A percentile compares a stretch with the other conserved stretches of the same genome.
Evolutionary conservation across 1,140 invertebrate species (phyloP).

Genomic region (Hesperophylax magnus): DNA sequence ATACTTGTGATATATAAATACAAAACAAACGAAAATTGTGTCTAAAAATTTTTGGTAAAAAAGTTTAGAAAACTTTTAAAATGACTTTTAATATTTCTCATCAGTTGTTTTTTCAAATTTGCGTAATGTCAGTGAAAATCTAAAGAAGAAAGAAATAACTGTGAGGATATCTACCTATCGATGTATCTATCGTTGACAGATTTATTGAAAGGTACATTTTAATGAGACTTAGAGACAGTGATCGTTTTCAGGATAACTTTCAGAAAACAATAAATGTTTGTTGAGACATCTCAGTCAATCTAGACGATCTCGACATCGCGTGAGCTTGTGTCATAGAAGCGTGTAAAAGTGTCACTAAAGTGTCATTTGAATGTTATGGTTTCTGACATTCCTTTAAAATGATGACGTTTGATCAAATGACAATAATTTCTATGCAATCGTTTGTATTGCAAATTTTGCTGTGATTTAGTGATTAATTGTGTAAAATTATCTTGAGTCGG

Average conservation of each 20-base stretch:
- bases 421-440: not conserved
- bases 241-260: not conserved
- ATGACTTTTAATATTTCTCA: not conserved
- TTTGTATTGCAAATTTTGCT: not conserved
- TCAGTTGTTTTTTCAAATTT: not conserved
- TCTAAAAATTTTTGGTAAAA: not conserved
- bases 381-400: not conserved
- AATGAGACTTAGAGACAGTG: slow-evolving; percentile 16
- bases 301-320: slow-evolving; percentile 14
- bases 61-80: not conserved
- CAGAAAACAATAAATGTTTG: slow-evolving; percentile 7
- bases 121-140: not conserved
- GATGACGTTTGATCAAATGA: not conserved
- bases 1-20: not conserved
- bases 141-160: not conserved
- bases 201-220: not conserved
- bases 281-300: slow-evolving; percentile 11
- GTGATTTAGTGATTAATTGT: slow-evolving; percentile 15
- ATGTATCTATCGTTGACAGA: slow-evolving; percentile 20
- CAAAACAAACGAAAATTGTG: not conserved
- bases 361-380: slow-evolving; percentile 14
- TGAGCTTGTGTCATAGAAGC: not conserved
- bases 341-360: slow-evolving; percentile 13
- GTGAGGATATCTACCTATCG: not conserved
- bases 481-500: not conserved